A percentile compares a stretch with the other conserved stretches of the same genome.
Evolutionary conservation across 2,888 invertebrate species (phyloP).

Genomic region (Acleris literana): DNA sequence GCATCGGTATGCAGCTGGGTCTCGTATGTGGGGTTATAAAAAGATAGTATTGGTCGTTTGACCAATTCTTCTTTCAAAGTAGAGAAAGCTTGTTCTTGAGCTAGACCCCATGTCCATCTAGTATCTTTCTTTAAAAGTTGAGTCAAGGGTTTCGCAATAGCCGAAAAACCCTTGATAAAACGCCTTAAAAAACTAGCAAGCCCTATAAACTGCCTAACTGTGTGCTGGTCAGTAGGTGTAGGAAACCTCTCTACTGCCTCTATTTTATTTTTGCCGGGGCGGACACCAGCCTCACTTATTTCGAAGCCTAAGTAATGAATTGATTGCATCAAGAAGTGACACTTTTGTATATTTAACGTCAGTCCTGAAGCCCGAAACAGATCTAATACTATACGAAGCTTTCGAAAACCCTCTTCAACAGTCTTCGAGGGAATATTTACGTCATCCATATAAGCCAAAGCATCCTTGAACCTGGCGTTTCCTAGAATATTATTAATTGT

Average conservation of each 20-base stretch:
- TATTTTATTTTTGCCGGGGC: constrained; percentile 28
- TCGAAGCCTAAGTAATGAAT: constrained; percentile 35
- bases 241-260: constrained; percentile 30
- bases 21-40: too few relatives aligned
- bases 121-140: constrained; percentile 5
- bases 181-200: constrained; percentile 32
- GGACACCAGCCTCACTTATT: constrained; percentile 16
- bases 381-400: constrained; percentile 11
- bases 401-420: constrained; percentile 30
- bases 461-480: constrained; percentile 21
- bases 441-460: constrained; percentile 39
- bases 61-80: too few relatives aligned
- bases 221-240: constrained; percentile 26
- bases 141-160: constrained; percentile 17
- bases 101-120: constrained; percentile 3
- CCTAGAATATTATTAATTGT: constrained; percentile 28
- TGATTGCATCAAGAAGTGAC: constrained; percentile 14
- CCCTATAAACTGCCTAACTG: constrained; percentile 28
- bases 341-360: constrained; percentile 32
- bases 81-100: too few relatives aligned
- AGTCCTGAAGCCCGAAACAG: constrained; percentile 22
- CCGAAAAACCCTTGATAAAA: constrained; percentile 32
- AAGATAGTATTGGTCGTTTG: too few relatives aligned
- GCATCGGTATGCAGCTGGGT: too few relatives aligned
- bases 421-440: constrained; percentile 33